Evolutionary conservation across 2,113 vertebrate species (phyloP).

Genomic region (Thoracochromis brauschi): DNA sequence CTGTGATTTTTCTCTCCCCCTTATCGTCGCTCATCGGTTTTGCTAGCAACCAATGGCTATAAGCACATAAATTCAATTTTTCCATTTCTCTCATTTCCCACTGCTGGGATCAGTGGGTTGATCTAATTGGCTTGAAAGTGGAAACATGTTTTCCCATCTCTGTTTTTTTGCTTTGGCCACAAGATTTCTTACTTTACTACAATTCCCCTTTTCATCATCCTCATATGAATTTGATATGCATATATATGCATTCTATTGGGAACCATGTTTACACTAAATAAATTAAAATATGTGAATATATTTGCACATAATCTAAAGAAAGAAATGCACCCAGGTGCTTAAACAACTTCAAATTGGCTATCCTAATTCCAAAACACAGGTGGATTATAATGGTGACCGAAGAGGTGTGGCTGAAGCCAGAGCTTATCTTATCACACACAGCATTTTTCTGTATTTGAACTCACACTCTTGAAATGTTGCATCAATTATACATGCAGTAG

Average conservation of each 20-base stretch:
- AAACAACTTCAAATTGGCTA: neutral
- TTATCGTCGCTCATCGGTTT: constrained; percentile 8
- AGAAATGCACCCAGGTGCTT: neutral
- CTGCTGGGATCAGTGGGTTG: neutral
- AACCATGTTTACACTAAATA: neutral
- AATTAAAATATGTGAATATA: rapidly evolving
- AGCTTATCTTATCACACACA: neutral
- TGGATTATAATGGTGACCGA: neutral
- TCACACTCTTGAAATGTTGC: neutral
- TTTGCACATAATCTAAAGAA: neutral
- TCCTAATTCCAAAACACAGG: neutral
- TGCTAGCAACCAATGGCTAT: neutral
- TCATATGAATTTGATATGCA: neutral
- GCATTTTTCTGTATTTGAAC: neutral
- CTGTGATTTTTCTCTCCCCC: neutral
- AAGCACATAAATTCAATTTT: neutral
- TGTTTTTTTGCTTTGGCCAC: neutral
- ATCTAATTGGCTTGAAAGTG: constrained; percentile 10
- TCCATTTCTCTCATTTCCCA: neutral
- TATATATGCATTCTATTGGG: neutral
- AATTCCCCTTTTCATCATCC: neutral
- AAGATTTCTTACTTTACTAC: neutral
- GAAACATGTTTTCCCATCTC: neutral
- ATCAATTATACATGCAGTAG: constrained; percentile 46
- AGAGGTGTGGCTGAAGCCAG: neutral